A percentile compares a stretch with the other conserved stretches of the same genome.
Conservation (phyloP, 2,113 vertebrate genomes). For the Megatriorchis doriae region DNA sequence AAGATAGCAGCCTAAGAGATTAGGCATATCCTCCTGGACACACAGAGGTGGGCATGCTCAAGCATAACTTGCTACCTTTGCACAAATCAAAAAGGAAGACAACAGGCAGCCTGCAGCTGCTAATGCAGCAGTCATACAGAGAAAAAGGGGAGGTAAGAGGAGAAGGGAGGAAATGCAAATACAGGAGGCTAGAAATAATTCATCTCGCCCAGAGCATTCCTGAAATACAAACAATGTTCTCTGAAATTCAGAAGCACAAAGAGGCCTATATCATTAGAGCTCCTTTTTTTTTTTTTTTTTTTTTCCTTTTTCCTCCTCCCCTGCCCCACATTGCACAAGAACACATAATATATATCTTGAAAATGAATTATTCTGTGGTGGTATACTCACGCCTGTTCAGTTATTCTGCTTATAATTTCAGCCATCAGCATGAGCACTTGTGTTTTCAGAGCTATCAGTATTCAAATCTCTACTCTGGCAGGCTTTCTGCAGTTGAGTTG, state of each 20-base stretch:
- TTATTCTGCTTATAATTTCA: background rate
- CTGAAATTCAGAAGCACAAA: background rate
- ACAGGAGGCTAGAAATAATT: background rate
- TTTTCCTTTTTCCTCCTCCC: background rate
- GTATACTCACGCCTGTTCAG: background rate
- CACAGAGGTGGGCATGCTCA: background rate
- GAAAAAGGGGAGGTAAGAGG: background rate
- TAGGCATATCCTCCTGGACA: background rate
- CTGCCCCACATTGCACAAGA: background rate
- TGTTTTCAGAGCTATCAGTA: background rate
- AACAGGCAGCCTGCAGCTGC: background rate
- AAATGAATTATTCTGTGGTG: background rate
- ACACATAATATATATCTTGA: background rate
- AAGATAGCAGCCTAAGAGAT: background rate
- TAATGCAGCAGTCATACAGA: background rate
- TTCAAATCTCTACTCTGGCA: background rate
- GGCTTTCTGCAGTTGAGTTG: background rate
- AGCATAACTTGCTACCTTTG: background rate
- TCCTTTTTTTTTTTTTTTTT: background rate
- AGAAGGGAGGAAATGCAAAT: background rate
- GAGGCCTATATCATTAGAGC: background rate
- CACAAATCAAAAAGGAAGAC: background rate
- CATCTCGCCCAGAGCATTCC: background rate
- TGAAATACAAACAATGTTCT: background rate
- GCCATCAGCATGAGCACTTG: background rate